Evolutionary conservation across 2,797 vertebrate species (phyloP).

Genomic region (Hafferia zeledoni): DNA sequence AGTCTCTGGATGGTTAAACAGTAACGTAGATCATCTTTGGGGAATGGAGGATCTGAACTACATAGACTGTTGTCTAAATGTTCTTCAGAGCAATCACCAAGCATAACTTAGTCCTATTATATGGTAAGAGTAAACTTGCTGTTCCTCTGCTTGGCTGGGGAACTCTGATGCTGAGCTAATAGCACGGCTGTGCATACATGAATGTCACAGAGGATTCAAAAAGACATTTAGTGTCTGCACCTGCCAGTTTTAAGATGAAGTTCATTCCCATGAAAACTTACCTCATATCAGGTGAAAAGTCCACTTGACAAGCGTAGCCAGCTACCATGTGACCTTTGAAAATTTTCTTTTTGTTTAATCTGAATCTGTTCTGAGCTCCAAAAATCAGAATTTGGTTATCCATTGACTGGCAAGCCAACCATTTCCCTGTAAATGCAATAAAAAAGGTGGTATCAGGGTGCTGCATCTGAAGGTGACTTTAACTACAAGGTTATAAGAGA

Average conservation of each 20-base stretch:
- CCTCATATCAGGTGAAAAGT: slow-evolving; percentile 99
- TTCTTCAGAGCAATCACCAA: neutral
- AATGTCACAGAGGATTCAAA: neutral
- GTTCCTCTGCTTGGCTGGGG: neutral
- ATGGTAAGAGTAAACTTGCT: neutral
- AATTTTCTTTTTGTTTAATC: slow-evolving; percentile 99
- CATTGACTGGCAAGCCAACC: slow-evolving; percentile 98
- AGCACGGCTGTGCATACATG: neutral
- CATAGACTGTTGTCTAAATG: neutral
- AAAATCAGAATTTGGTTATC: slow-evolving; percentile 99
- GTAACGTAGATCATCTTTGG: neutral
- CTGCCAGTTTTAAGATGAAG: neutral
- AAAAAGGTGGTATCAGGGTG: neutral
- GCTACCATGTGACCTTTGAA: slow-evolving; percentile 99
- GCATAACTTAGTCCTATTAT: neutral
- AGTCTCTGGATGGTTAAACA: neutral
- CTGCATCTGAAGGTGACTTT: neutral
- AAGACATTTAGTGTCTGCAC: neutral
- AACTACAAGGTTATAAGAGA: neutral
- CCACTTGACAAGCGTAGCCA: slow-evolving; percentile 97
- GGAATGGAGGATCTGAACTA: neutral
- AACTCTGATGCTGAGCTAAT: neutral
- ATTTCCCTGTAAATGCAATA: slow-evolving; percentile 85
- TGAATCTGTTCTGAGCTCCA: slow-evolving; percentile 97
- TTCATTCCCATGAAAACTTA: slow-evolving; percentile 59